Evolutionary conservation across 1,140 invertebrate species (phyloP).

Genomic region (Solen grandis): DNA sequence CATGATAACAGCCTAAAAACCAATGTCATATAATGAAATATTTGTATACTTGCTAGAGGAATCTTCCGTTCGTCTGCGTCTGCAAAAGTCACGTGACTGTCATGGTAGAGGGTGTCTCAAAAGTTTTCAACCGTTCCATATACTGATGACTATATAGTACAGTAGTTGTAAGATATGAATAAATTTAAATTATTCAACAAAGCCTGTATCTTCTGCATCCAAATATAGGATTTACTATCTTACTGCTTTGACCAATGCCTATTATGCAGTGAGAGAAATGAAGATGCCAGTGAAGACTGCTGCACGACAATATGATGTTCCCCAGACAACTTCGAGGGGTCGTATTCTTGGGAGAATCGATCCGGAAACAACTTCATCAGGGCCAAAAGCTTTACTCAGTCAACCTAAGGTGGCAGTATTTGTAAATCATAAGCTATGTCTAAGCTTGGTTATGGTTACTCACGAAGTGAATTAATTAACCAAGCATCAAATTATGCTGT

Average conservation of each 20-base stretch:
- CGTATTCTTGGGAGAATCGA: conserved; percentile 12
- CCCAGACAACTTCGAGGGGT: conserved; percentile 21
- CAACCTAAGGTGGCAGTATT: conserved; percentile 16
- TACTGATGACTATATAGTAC: no score
- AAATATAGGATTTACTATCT: no score
- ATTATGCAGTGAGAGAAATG: conserved; percentile 7
- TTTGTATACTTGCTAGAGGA: no score
- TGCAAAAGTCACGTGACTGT: no score
- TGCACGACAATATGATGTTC: conserved; percentile 14
- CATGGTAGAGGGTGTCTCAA: no score
- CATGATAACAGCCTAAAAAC: no score
- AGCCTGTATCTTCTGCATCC: no score
- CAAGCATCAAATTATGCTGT: conserved; percentile 3
- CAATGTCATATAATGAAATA: no score
- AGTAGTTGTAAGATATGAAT: no score
- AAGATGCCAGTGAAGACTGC: conserved; percentile 15
- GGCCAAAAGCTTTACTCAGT: neutral
- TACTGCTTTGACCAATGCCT: conserved; percentile 34
- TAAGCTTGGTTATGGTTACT: conserved; percentile 23
- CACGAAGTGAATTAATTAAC: neutral
- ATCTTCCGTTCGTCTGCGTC: no score
- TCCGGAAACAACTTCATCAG: conserved; percentile 10
- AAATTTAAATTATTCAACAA: no score
- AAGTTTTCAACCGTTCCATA: no score
- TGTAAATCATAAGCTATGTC: conserved; percentile 29